phyloP scores from a whole-genome alignment of 2,797 vertebrate species.

The Micrastur ruficollis region DNA sequence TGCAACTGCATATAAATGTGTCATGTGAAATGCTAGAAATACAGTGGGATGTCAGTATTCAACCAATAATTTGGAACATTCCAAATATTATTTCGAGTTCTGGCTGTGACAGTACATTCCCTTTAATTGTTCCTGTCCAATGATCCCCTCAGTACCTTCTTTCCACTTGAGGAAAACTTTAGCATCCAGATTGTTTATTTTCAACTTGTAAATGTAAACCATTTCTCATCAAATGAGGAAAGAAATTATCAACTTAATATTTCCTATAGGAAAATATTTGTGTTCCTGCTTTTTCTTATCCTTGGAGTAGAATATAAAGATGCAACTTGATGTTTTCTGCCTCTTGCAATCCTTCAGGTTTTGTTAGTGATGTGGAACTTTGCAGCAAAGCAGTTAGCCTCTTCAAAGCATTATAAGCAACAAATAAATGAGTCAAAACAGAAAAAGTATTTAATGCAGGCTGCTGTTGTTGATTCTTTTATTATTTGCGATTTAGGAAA shows the following conservation, averaged over 20 bases:
- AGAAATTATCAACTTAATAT: not conserved
- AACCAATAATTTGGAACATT: not conserved
- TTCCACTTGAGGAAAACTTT: not conserved
- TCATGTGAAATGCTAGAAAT: not conserved
- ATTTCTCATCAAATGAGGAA: not conserved
- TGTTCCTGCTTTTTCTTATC: not conserved
- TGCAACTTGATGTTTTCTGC: not conserved
- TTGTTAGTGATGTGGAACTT: not conserved
- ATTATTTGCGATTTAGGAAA: not conserved
- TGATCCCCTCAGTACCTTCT: not conserved
- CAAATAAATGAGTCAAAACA: not conserved
- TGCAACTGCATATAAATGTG: not conserved
- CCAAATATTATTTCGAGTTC: not conserved
- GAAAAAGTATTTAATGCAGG: not conserved
- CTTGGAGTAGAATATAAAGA: not conserved
- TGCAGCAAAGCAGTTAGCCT: not conserved
- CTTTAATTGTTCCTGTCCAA: not conserved
- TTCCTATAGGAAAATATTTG: conserved; percentile 3
- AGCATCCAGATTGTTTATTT: not conserved
- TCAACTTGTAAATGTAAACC: not conserved
- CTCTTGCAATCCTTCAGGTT: not conserved
- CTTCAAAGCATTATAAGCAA: not conserved
- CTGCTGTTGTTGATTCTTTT: not conserved
- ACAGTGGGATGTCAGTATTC: not conserved
- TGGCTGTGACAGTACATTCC: not conserved